Percentiles rank a stretch among this genome's conserved stretches.
These are phyloP conservation scores for Pemphredon lugubris DNA, from an alignment of 2,888 invertebrate species.

Conservation along the genomic window DNA sequence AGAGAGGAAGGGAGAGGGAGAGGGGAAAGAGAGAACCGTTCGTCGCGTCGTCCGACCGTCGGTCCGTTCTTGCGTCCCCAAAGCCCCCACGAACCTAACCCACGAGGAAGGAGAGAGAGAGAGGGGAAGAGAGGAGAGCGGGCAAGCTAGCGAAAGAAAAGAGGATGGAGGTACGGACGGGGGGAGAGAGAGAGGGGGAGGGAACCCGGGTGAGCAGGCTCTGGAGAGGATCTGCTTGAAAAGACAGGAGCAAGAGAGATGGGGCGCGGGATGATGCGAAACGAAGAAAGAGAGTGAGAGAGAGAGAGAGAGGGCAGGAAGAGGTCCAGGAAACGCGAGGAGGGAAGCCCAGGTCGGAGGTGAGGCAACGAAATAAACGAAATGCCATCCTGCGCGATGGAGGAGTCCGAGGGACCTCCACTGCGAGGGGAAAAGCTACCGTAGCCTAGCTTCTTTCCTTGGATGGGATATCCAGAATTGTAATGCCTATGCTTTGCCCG, in stretches of 20 bases:
- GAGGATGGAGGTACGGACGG: conserved; percentile 40
- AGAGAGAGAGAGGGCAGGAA: conserved; percentile 21
- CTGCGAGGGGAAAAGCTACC: conserved; percentile 49
- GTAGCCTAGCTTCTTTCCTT: conserved; percentile 1
- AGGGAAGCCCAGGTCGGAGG: conserved; percentile 73
- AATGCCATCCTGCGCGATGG: conserved; percentile 78
- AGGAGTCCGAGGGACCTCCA: conserved; percentile 14
- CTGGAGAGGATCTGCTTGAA: conserved; percentile 41
- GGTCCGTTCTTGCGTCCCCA: conserved; percentile 71
- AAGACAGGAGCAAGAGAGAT: conserved; percentile 33
- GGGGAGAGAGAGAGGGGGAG: conserved; percentile 21
- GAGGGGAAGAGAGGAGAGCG: conserved; percentile 33
- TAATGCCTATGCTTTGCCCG: too few species aligned
- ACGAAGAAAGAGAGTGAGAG: conserved; percentile 1
- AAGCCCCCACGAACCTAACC: conserved; percentile 61
- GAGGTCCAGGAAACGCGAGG: conserved; percentile 67
- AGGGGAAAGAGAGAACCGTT: conserved; percentile 48
- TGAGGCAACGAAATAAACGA: conserved; percentile 81
- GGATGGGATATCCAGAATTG: too few species aligned
- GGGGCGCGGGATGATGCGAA: neutral
- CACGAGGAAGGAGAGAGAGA: conserved; percentile 40
- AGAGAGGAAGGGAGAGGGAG: conserved; percentile 25
- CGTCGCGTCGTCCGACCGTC: conserved; percentile 63
- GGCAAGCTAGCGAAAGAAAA: too few species aligned
- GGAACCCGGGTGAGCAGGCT: conserved; percentile 25